These are phyloP conservation scores for Halesus radiatus DNA, from an alignment of 1,140 invertebrate species.

Conservation along the genomic window DNA sequence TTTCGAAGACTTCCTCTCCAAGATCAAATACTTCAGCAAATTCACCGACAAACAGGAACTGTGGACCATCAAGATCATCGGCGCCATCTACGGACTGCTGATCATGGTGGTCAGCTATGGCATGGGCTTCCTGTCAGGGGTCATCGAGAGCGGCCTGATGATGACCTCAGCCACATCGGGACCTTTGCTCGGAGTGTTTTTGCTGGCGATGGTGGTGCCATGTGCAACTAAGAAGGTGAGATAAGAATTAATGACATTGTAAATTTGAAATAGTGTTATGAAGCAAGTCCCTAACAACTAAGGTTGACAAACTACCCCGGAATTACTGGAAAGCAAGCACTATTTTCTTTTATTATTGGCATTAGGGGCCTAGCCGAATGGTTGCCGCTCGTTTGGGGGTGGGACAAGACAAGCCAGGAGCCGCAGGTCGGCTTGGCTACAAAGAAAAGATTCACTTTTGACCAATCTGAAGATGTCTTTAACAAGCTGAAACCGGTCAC, in stretches of 20 bases:
- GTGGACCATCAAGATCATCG: conserved; percentile 79
- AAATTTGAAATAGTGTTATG: too few species aligned
- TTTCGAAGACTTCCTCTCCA: conserved; percentile 89
- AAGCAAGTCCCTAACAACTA: too few species aligned
- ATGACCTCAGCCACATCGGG: conserved; percentile 83
- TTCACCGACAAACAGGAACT: conserved; percentile 82
- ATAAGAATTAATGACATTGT: neutral
- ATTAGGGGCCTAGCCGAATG: too few species aligned
- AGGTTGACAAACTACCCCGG: too few species aligned
- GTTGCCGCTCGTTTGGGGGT: too few species aligned
- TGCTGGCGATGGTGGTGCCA: conserved; percentile 80
- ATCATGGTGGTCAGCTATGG: conserved; percentile 82
- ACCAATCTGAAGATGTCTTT: too few species aligned
- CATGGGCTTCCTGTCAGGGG: conserved; percentile 79
- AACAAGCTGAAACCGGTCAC: too few species aligned
- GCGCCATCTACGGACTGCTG: conserved; percentile 77
- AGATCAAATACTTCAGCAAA: conserved; percentile 77
- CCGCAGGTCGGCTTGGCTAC: too few species aligned
- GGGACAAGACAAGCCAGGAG: too few species aligned
- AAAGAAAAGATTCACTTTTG: too few species aligned
- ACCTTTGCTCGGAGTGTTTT: conserved; percentile 77
- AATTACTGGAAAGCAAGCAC: too few species aligned
- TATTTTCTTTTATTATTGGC: too few species aligned
- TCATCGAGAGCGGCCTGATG: conserved; percentile 83
- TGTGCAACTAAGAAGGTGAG: conserved; percentile 79